Conservation (phyloP, 1,140 invertebrate species). For the Drosophila tristis region DNA sequence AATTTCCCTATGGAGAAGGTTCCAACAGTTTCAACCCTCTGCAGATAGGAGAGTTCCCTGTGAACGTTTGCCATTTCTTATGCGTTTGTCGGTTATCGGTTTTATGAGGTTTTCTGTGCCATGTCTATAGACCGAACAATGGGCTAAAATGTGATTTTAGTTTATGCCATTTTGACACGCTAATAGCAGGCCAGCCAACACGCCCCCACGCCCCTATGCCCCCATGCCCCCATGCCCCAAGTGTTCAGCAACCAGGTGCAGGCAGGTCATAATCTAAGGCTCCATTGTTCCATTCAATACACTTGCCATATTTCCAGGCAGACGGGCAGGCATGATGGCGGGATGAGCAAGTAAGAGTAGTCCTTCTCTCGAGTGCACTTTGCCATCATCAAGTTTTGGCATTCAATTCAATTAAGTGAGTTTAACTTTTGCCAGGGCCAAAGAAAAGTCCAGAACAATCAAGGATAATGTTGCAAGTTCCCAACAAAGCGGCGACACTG, state of each 20-base stretch:
- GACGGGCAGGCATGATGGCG: slow-evolving; percentile 12
- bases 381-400: slow-evolving; percentile 47
- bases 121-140: slow-evolving; percentile 64
- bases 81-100: slow-evolving; percentile 63
- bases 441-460: slow-evolving; percentile 5
- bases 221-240: not conserved
- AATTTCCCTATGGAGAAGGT: not conserved
- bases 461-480: slow-evolving; percentile 45
- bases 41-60: not conserved
- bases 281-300: slow-evolving; percentile 36
- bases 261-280: slow-evolving; percentile 56
- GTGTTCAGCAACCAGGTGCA: slow-evolving; percentile 3
- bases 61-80: slow-evolving; percentile 32
- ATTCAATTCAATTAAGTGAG: slow-evolving; percentile 78
- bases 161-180: slow-evolving; percentile 76
- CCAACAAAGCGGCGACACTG: slow-evolving; percentile 28
- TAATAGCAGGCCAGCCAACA: slow-evolving; percentile 40
- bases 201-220: not conserved
- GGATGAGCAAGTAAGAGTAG: not conserved
- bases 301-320: slow-evolving; percentile 60
- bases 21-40: not conserved
- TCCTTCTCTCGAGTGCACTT: slow-evolving; percentile 63
- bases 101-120: slow-evolving; percentile 40
- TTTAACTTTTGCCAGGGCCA: slow-evolving; percentile 34
- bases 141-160: slow-evolving; percentile 73